phyloP scores from a whole-genome alignment of 2,797 vertebrate species.

The Nyctalus aviator region DNA sequence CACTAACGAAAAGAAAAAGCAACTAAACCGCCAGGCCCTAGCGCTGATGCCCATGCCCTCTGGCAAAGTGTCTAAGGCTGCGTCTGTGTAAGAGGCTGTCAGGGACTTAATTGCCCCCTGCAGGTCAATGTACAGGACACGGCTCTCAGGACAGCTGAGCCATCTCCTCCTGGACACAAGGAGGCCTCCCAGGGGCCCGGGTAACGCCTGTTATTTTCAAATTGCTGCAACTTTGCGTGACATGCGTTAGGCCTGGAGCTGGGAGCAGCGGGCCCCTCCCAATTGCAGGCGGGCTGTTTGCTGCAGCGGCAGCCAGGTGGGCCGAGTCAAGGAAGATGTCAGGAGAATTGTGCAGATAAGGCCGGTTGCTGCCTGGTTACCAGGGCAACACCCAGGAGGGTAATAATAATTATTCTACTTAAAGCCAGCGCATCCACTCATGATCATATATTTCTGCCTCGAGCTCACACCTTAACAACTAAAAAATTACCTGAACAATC shows the following conservation, averaged over 20 bases:
- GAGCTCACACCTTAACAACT: background rate
- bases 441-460: background rate
- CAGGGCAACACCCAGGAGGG: conserved; percentile 70
- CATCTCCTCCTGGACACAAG: conserved; percentile 84
- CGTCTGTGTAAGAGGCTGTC: conserved; percentile 85
- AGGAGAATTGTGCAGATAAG: conserved; percentile 8
- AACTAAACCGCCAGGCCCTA: conserved; percentile 79
- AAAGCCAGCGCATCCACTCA: background rate
- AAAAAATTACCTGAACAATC: conserved; percentile 94
- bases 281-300: background rate
- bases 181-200: conserved; percentile 82
- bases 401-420: conserved; percentile 64
- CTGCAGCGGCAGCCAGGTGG: background rate
- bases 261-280: conserved; percentile 40
- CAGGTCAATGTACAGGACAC: conserved; percentile 85
- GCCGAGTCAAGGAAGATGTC: conserved; percentile 18
- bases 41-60: conserved; percentile 84
- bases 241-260: conserved; percentile 76
- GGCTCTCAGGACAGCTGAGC: conserved; percentile 85
- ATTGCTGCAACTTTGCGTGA: conserved; percentile 81
- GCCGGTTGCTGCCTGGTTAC: conserved; percentile 68
- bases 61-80: conserved; percentile 84
- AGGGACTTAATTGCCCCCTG: conserved; percentile 87
- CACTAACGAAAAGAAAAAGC: conserved; percentile 83
- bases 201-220: conserved; percentile 81